These are phyloP conservation scores for Plodia interpunctella DNA, from an alignment of 1,140 invertebrate species.

Conservation along the genomic window DNA sequence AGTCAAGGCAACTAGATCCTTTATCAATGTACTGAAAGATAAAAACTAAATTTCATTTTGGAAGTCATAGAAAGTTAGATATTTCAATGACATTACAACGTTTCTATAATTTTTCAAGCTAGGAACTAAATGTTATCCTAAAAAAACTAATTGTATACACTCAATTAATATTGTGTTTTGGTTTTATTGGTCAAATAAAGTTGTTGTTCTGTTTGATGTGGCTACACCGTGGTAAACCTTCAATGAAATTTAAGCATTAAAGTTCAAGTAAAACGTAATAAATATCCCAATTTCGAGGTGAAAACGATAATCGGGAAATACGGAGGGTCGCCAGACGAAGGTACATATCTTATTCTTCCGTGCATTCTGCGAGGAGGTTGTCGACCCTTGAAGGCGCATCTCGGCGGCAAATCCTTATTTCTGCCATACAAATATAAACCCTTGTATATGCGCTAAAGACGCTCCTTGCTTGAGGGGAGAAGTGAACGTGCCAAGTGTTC, in stretches of 20 bases:
- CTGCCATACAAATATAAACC: slow-evolving; percentile 19
- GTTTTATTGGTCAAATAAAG: no score
- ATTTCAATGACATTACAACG: no score
- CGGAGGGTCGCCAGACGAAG: slow-evolving; percentile 27
- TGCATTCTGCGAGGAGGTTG: slow-evolving; percentile 49
- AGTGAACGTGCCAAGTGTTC: not conserved
- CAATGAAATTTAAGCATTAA: no score
- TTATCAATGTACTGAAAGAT: not conserved
- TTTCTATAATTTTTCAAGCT: no score
- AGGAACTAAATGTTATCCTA: no score
- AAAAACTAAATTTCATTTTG: not conserved
- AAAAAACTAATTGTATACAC: no score
- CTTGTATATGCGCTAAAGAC: slow-evolving; percentile 15
- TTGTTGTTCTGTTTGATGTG: no score
- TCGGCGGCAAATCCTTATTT: slow-evolving; percentile 51
- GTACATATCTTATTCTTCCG: slow-evolving; percentile 36
- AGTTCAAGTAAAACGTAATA: not conserved
- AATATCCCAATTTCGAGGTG: slow-evolving; percentile 3
- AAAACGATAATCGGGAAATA: not conserved
- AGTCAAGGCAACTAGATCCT: not conserved
- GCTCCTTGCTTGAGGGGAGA: slow-evolving; percentile 20
- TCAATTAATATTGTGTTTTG: no score
- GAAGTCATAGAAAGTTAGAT: no score
- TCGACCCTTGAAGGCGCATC: slow-evolving; percentile 48
- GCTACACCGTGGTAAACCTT: no score